These are phyloP conservation scores for Rhizomys pruinosus DNA, from an alignment of 2,113 vertebrate species.

Conservation along the genomic window DNA sequence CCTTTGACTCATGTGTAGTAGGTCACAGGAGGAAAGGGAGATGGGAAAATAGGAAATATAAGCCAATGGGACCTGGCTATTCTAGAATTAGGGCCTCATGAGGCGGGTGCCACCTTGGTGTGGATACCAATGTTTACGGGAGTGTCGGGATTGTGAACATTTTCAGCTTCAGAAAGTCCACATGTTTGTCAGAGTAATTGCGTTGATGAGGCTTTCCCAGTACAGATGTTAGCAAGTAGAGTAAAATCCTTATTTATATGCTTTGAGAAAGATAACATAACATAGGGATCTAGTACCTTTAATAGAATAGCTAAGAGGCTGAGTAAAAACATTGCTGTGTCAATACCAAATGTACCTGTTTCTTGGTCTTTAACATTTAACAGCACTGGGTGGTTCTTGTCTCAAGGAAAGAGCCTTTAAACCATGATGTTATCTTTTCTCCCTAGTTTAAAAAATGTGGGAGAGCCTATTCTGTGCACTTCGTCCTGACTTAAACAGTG, in stretches of 20 bases:
- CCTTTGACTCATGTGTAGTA: background rate
- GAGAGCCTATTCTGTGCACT: background rate
- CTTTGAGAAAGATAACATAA: conserved; percentile 29
- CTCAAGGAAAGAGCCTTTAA: background rate
- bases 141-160: too few species aligned
- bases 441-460: background rate
- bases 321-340: background rate
- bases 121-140: too few species aligned
- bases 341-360: background rate
- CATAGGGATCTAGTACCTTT: background rate
- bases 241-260: background rate
- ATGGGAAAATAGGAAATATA: too few species aligned
- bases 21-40: background rate
- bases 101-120: background rate
- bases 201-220: background rate
- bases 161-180: conserved; percentile 27
- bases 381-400: background rate
- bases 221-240: background rate
- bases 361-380: background rate
- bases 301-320: background rate
- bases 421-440: background rate
- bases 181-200: conserved; percentile 45
- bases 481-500: background rate
- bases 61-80: too few species aligned
- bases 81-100: background rate